A percentile compares a stretch with the other conserved stretches of the same genome.
Evolutionary conservation across 2,113 vertebrate genomes (phyloP).

Genomic region (Hylia prasina): DNA sequence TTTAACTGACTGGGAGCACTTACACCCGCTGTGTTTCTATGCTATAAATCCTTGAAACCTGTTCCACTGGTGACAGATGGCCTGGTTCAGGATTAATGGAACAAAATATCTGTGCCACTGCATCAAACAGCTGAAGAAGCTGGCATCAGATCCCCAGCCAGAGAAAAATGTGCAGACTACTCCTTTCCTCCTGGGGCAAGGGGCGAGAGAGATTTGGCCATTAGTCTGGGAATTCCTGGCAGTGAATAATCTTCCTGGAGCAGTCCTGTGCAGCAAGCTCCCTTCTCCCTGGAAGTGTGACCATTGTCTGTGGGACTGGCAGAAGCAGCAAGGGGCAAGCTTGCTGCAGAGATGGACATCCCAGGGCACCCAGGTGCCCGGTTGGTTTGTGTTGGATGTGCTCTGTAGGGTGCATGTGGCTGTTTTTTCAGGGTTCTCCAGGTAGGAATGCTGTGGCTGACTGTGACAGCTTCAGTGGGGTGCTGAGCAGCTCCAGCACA

Average conservation of each 20-base stretch:
- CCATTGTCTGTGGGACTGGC: background rate
- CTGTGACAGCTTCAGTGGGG: background rate
- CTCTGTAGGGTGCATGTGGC: background rate
- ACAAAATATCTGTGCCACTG: constrained; percentile 1
- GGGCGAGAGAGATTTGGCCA: background rate
- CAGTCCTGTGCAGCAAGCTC: background rate
- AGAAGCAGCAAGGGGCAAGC: background rate
- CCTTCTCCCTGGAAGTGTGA: background rate
- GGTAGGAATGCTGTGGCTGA: background rate
- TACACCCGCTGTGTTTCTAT: background rate
- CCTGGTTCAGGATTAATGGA: constrained; percentile 12
- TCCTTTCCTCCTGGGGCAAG: background rate
- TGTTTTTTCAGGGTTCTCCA: background rate
- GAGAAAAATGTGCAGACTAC: background rate
- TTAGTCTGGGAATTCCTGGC: background rate
- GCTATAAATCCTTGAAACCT: constrained; percentile 25
- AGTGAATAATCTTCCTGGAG: background rate
- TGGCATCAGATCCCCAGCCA: background rate
- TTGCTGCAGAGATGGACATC: background rate
- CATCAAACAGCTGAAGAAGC: constrained; percentile 16
- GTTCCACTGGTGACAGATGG: constrained; percentile 23
- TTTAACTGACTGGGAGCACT: background rate
- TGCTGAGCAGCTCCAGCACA: background rate
- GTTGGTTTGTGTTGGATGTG: background rate
- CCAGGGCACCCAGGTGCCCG: background rate